phyloP scores from a whole-genome alignment of 2,113 vertebrate species.

The Octodon degus region DNA sequence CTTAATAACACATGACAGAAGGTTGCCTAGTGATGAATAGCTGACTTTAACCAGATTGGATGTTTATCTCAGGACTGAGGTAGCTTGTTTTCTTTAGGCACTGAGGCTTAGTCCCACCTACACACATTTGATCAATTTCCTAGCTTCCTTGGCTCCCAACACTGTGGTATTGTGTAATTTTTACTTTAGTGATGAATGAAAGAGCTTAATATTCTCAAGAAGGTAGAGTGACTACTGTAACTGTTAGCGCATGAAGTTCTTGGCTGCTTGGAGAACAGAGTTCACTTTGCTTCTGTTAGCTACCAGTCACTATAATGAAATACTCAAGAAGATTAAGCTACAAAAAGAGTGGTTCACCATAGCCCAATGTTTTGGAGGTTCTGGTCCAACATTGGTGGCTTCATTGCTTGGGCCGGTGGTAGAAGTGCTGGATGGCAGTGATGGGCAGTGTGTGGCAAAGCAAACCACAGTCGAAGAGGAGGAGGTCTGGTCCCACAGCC shows the following conservation, averaged over 20 bases:
- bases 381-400: not conserved
- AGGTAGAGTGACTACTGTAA: not conserved
- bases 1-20: no score
- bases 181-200: constrained; percentile 19
- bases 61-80: no score
- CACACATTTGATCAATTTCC: no score
- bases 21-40: no score
- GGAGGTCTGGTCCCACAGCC: not conserved
- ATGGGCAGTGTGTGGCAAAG: not conserved
- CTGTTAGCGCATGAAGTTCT: not conserved
- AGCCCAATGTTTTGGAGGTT: not conserved
- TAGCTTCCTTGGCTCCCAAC: no score
- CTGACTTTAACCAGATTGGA: no score
- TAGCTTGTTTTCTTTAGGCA: no score
- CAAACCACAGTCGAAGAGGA: not conserved
- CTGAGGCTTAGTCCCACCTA: no score
- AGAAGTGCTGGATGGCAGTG: not conserved
- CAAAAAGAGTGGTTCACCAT: not conserved
- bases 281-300: constrained; percentile 1
- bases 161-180: not conserved
- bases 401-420: not conserved
- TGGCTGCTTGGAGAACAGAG: not conserved
- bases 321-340: not conserved
- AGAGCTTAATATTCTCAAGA: not conserved
- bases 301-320: not conserved